These are phyloP conservation scores for Amphipoea lucens DNA, from an alignment of 2,888 invertebrate genomes.

Conservation along the genomic window DNA sequence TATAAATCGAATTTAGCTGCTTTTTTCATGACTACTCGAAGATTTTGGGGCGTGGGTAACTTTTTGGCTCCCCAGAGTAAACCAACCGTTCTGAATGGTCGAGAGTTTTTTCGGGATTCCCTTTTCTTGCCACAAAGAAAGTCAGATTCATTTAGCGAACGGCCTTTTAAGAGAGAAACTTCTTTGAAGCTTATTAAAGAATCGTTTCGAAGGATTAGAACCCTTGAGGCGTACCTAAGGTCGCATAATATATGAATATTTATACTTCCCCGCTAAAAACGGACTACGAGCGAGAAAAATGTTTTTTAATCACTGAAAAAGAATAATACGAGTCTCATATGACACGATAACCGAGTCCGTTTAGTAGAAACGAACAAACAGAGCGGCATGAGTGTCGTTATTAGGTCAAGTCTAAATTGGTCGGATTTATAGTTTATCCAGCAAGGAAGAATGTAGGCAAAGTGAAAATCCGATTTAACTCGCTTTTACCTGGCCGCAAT, in stretches of 20 bases:
- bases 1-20: conserved; percentile 76
- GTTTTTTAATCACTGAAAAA: conserved; percentile 14
- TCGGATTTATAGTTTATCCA: conserved; percentile 71
- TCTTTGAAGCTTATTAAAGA: conserved; percentile 86
- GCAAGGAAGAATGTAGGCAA: conserved; percentile 73
- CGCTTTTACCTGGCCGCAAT: conserved; percentile 85
- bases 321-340: neutral
- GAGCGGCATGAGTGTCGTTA: conserved; percentile 22
- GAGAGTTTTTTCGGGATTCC: conserved; percentile 81
- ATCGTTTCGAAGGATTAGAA: conserved; percentile 79
- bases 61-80: conserved; percentile 82
- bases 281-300: neutral
- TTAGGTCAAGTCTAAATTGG: conserved; percentile 60
- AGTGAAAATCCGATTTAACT: conserved; percentile 84
- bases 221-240: conserved; percentile 71
- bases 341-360: neutral
- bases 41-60: conserved; percentile 76
- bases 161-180: conserved; percentile 81
- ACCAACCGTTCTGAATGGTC: conserved; percentile 82
- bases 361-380: neutral
- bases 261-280: conserved; percentile 23
- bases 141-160: conserved; percentile 84
- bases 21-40: conserved; percentile 76
- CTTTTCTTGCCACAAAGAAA: conserved; percentile 85
- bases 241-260: conserved; percentile 69